These are phyloP conservation scores for Palythoa caribaeorum DNA, from an alignment of 92 coral and sea anemone genomes.

Conservation along the genomic window DNA sequence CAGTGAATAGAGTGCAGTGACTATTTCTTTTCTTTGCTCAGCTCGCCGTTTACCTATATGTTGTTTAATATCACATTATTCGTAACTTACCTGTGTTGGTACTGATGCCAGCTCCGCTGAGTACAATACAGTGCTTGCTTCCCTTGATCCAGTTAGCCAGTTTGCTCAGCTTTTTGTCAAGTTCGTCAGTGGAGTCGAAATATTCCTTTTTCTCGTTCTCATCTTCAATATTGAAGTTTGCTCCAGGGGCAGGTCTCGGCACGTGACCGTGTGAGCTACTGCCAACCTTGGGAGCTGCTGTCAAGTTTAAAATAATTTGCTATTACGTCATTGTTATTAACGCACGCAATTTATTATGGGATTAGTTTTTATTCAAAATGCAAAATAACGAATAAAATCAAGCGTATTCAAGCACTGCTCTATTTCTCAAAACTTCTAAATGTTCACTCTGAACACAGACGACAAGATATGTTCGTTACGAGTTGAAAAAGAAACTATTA, in stretches of 20 bases:
- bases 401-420: background rate
- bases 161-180: constrained; percentile 63
- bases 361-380: no score
- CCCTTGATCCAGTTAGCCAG: constrained; percentile 71
- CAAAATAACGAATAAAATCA: no score
- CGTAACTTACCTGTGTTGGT: constrained; percentile 60
- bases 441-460: background rate
- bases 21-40: no score
- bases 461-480: no score
- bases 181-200: constrained; percentile 62
- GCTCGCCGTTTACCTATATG: background rate
- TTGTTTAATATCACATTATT: background rate
- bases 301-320: background rate
- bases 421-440: no score
- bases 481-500: no score
- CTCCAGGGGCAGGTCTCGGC: constrained; percentile 35
- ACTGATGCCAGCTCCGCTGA: constrained; percentile 81
- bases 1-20: no score
- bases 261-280: background rate
- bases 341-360: no score
- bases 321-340: no score
- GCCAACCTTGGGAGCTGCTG: background rate
- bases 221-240: constrained; percentile 60
- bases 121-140: constrained; percentile 74
- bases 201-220: constrained; percentile 74